Percentiles rank a stretch among this genome's conserved stretches.
phyloP scores from a whole-genome alignment of 2,113 vertebrate species.

The Elgaria multicarinata region DNA sequence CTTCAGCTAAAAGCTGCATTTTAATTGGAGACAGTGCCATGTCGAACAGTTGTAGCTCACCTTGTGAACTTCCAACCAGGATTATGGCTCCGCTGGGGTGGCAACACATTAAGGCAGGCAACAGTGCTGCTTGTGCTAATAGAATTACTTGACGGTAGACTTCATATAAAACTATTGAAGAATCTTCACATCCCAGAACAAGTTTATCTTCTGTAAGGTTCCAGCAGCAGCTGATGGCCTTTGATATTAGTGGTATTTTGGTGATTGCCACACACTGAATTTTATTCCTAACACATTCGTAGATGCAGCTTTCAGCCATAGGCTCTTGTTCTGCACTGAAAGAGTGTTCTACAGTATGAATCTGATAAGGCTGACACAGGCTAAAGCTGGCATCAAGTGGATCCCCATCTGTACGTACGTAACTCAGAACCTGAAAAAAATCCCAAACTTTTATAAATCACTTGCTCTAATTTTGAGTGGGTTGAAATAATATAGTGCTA shows the following conservation, averaged over 20 bases:
- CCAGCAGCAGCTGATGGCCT: slow-evolving; percentile 85
- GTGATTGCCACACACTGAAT: slow-evolving; percentile 81
- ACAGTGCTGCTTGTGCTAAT: slow-evolving; percentile 79
- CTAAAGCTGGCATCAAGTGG: slow-evolving; percentile 88
- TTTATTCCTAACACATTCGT: slow-evolving; percentile 81
- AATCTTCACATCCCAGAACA: slow-evolving; percentile 90
- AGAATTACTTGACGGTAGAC: slow-evolving; percentile 79
- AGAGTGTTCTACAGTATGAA: slow-evolving; percentile 86
- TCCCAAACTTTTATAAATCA: background rate
- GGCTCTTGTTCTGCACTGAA: slow-evolving; percentile 67
- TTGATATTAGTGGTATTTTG: slow-evolving; percentile 82
- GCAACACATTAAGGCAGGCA: slow-evolving; percentile 84
- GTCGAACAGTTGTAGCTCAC: slow-evolving; percentile 92
- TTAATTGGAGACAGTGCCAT: slow-evolving; percentile 85
- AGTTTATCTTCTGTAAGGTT: slow-evolving; percentile 82
- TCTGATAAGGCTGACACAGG: slow-evolving; percentile 82
- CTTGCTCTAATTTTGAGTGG: background rate
- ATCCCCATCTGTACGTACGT: slow-evolving; percentile 83
- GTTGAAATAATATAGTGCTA: background rate
- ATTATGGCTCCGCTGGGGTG: slow-evolving; percentile 88
- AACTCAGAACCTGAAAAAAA: slow-evolving; percentile 83
- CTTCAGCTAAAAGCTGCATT: slow-evolving; percentile 87
- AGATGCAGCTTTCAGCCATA: slow-evolving; percentile 83
- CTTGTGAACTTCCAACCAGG: slow-evolving; percentile 85
- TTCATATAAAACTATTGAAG: slow-evolving; percentile 88